Percentiles rank a stretch among this genome's conserved stretches.
phyloP scores from a whole-genome alignment of 2,797 vertebrate genomes.

The Gymnothorax javanicus region DNA sequence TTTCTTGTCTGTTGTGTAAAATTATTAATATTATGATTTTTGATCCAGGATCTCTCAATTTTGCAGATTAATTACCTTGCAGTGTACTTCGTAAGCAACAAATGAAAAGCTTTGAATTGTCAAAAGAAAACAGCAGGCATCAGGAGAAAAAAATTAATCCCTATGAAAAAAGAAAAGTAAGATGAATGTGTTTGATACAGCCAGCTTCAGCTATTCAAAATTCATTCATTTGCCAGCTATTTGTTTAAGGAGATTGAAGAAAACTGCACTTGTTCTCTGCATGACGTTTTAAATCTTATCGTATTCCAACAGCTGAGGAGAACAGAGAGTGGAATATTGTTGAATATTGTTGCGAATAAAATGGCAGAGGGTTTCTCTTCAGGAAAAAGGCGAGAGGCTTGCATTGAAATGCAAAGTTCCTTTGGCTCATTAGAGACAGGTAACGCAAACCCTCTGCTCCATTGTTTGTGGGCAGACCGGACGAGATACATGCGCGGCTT shows the following conservation, averaged over 20 bases:
- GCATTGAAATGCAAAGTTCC: conserved; percentile 37
- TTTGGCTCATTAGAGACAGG: conserved; percentile 15
- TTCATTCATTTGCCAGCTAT: conserved; percentile 74
- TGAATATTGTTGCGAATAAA: conserved; percentile 48
- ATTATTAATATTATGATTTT: conserved; percentile 69
- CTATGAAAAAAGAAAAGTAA: conserved; percentile 34
- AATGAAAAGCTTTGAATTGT: conserved; percentile 54
- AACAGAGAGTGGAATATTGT: conserved; percentile 50
- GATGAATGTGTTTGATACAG: conserved; percentile 54
- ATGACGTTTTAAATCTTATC: conserved; percentile 70
- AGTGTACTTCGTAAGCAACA: conserved; percentile 70
- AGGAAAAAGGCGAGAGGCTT: neutral
- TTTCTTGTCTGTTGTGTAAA: neutral
- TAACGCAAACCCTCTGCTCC: neutral
- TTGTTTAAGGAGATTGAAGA: conserved; percentile 76
- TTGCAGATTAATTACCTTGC: conserved; percentile 77
- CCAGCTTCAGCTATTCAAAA: conserved; percentile 65
- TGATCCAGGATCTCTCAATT: conserved; percentile 74
- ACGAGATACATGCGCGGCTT: conserved; percentile 23
- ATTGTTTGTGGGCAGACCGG: conserved; percentile 22
- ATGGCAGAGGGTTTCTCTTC: conserved; percentile 30
- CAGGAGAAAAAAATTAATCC: conserved; percentile 1
- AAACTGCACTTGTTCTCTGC: conserved; percentile 57
- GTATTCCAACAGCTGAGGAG: conserved; percentile 66
- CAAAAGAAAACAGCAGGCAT: conserved; percentile 61